Conservation (phyloP, 1,140 invertebrate species). For the Thaumatotibia leucotreta region DNA sequence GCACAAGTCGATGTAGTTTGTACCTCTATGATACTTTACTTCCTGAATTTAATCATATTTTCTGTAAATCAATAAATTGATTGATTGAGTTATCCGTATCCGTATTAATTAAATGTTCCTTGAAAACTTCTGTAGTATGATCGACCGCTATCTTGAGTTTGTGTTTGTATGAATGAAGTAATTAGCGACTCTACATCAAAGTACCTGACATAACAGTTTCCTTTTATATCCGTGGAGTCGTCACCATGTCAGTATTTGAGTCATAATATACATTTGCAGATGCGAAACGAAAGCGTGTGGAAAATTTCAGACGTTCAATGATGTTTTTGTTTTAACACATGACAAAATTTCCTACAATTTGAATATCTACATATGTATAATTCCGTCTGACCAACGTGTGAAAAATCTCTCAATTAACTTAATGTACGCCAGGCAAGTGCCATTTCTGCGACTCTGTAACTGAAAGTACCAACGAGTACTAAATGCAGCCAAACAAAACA, state of each 20-base stretch:
- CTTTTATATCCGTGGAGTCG: neutral
- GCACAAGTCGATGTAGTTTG: too few relatives aligned
- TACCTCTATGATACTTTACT: too few relatives aligned
- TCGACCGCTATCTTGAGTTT: neutral
- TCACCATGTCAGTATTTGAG: neutral
- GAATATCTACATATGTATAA: neutral
- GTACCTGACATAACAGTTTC: neutral
- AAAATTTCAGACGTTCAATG: neutral
- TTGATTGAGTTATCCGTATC: too few relatives aligned
- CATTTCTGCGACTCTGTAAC: too few relatives aligned
- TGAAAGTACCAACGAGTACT: too few relatives aligned
- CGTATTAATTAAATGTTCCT: neutral
- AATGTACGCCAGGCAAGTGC: too few relatives aligned
- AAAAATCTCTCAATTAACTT: too few relatives aligned
- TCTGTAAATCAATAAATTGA: too few relatives aligned
- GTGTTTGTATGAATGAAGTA: neutral
- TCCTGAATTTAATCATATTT: too few relatives aligned
- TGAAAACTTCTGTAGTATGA: neutral
- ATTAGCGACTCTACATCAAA: neutral
- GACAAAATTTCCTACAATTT: neutral
- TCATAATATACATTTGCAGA: neutral
- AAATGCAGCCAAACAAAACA: too few relatives aligned
- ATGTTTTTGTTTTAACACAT: neutral
- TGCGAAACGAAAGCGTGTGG: constrained; percentile 17
- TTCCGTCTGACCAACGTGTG: too few relatives aligned